Evolutionary conservation across 2,113 vertebrate species (phyloP).

Genomic region (Stigmatopora argus): DNA sequence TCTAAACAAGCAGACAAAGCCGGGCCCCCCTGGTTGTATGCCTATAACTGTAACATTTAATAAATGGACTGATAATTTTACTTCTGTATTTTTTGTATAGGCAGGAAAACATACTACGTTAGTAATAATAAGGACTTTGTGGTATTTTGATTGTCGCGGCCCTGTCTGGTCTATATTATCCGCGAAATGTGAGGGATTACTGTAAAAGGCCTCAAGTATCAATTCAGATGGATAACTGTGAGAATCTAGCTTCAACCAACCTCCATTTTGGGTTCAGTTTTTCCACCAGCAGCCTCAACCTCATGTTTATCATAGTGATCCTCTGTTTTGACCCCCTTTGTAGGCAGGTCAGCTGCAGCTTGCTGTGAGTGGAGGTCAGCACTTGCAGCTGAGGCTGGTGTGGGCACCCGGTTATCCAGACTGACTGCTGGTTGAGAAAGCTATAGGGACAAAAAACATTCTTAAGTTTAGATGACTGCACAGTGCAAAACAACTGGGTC

Average conservation of each 20-base stretch:
- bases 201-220: background rate
- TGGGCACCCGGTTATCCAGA: slow-evolving; percentile 88
- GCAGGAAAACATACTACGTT: no score
- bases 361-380: slow-evolving; percentile 84
- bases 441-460: slow-evolving; percentile 53
- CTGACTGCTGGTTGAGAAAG: slow-evolving; percentile 84
- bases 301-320: slow-evolving; percentile 73
- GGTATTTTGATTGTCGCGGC: no score
- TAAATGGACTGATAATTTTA: no score
- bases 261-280: slow-evolving; percentile 84
- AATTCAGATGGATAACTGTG: background rate
- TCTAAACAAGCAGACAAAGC: no score
- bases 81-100: no score
- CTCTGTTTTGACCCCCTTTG: slow-evolving; percentile 79
- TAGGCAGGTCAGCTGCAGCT: slow-evolving; percentile 76
- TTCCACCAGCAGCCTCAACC: slow-evolving; percentile 74
- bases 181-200: background rate
- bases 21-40: no score
- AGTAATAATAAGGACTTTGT: no score
- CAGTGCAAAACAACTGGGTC: background rate
- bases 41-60: no score
- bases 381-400: slow-evolving; percentile 83
- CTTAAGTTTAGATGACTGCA: background rate
- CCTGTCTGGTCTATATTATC: no score
- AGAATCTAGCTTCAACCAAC: slow-evolving; percentile 51